Percentiles rank a stretch among this genome's conserved stretches.
Evolutionary conservation across 2,888 invertebrate species (phyloP).

Genomic region (Drosophila buzzatii): DNA sequence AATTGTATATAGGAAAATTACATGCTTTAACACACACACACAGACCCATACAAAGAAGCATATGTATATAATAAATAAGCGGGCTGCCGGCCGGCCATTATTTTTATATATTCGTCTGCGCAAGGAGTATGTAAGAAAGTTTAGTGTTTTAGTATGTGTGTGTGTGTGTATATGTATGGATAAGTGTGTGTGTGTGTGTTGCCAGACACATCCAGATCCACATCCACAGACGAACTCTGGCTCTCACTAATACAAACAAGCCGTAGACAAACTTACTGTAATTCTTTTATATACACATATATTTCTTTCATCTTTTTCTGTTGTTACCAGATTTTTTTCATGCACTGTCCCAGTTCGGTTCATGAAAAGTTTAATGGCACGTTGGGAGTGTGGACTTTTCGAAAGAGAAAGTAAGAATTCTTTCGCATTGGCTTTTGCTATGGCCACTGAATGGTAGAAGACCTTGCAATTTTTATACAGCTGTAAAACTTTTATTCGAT

Average conservation of each 20-base stretch:
- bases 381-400: slow-evolving; percentile 47
- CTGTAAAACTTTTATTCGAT: slow-evolving; percentile 79
- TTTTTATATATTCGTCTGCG: slow-evolving; percentile 33
- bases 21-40: slow-evolving; percentile 51
- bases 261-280: slow-evolving; percentile 73
- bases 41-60: not conserved
- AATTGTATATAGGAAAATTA: slow-evolving; percentile 79
- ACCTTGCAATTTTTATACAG: slow-evolving; percentile 76
- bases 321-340: slow-evolving; percentile 75
- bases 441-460: slow-evolving; percentile 66
- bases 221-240: slow-evolving; percentile 49
- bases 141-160: slow-evolving; percentile 31
- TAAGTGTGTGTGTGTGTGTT: slow-evolving; percentile 21
- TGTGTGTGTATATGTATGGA: slow-evolving; percentile 18
- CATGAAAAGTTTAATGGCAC: slow-evolving; percentile 80
- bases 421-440: slow-evolving; percentile 66
- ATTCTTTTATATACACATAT: slow-evolving; percentile 78
- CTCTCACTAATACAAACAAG: slow-evolving; percentile 36
- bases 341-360: slow-evolving; percentile 78
- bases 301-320: slow-evolving; percentile 82
- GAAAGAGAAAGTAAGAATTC: slow-evolving; percentile 83
- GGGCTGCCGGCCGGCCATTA: slow-evolving; percentile 52
- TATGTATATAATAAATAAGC: slow-evolving; percentile 45
- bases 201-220: slow-evolving; percentile 63
- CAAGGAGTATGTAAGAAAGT: slow-evolving; percentile 39